Percentiles rank a stretch among this genome's conserved stretches.
Conservation (phyloP, 2,797 vertebrate species). For the Labroides dimidiatus region DNA sequence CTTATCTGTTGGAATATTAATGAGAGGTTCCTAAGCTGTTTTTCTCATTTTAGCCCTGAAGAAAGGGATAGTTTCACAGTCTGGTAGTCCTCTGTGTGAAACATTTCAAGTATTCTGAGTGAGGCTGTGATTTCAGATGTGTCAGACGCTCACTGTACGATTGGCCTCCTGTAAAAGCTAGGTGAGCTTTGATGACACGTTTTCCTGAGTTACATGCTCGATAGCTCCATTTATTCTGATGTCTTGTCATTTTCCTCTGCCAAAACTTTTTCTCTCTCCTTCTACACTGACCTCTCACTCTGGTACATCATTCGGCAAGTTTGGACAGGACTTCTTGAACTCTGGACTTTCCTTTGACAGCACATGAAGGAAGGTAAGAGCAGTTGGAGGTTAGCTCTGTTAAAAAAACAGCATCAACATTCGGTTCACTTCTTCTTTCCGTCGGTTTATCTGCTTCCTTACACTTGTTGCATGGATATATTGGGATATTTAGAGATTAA, state of each 20-base stretch:
- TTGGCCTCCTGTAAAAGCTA: constrained; percentile 14
- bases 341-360: constrained; percentile 6
- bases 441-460: too few relatives aligned
- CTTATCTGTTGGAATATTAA: constrained; percentile 21
- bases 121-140: neutral
- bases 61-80: neutral
- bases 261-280: constrained; percentile 3
- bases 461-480: too few relatives aligned
- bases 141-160: neutral
- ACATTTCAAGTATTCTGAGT: constrained; percentile 6
- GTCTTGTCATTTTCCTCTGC: neutral
- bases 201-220: constrained; percentile 23
- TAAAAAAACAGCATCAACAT: neutral
- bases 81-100: constrained; percentile 16
- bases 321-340: constrained; percentile 4
- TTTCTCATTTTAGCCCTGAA: neutral
- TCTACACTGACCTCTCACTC: neutral
- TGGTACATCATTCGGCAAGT: constrained; percentile 20
- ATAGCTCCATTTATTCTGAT: constrained; percentile 15
- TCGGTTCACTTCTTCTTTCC: too few relatives aligned
- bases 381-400: neutral
- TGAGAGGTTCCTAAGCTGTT: neutral
- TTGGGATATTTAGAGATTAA: too few relatives aligned
- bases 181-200: constrained; percentile 15
- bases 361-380: neutral